Base-by-base conservation (phyloP, 2,113 vertebrate species). In the Microtus montanus region DNA sequence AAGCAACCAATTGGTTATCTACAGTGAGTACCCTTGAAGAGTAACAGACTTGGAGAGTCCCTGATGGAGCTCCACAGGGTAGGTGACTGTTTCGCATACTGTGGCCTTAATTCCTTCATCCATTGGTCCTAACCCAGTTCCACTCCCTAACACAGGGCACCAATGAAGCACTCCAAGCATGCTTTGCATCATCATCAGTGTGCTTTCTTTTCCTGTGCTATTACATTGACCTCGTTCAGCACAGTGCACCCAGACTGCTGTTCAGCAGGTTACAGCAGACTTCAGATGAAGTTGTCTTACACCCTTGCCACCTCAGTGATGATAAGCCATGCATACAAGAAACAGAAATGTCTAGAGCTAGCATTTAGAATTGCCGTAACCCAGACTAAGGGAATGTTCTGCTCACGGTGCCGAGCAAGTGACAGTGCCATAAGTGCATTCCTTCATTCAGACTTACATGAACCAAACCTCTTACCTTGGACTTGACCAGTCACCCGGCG, bases 51-150 rank as follows among this genome's bases (percentile, higher is more conserved):
- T 24, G 17, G 24, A 17, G 35, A 68, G 30, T 13, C 30, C 24
- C 24, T 4, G 0, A 19, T 5, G 3, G 19, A 44, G 19, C 44
- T 64, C 17, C 0, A 5, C 17, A 1, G 13, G 5, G 0, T 0
- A 64, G 5, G 35, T 22, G 41, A 14, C 38, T 52, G 0, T 7
- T 35, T 3, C 1, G 2, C 44, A 28, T 49, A 14, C 28, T 10
- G 44, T n/a, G 26, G 11, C 75, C 7, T 68, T 58, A 38, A 38
- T 3, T 0, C 35, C 30, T 75, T 49, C 30, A 1, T 28, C 7
- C 19, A 1, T 4, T 7, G 2, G 15, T 33, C 13, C 19, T 61
- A 54, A 19, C 7, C 4, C 4, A 0, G 41, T 38, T 58, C 78
- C 61, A 33, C 8, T 35, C n/a, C 78, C 66, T n/a, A 7, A 5